Evolutionary conservation across 2,888 invertebrate species (phyloP), one percentile per base, ranked within the genome.

Genomic region (Blera fallax): DNA sequence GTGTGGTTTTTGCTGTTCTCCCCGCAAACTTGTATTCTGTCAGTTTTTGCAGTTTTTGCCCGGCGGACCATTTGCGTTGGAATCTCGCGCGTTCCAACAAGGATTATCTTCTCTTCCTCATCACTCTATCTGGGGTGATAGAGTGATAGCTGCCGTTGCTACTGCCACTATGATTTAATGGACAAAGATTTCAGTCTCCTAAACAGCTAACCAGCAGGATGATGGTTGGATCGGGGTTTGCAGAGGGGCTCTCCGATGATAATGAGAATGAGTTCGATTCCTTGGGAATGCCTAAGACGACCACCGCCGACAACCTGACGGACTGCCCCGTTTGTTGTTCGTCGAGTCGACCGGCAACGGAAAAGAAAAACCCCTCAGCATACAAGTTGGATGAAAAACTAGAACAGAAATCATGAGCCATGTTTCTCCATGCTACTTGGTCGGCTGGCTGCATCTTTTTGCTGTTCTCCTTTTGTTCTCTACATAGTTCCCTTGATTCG

Each of bases 31-130:
- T 80, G 74, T 62, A 64, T 74, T 70, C 69, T 60, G 70, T 54
- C 60, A 60, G 73, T 73, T 67, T 80, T 72, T 85, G 48, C 60
- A 60, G 73, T 73, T 67, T 80, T 72, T 85, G 48, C 60, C 69
- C 21, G 69, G 45, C 54, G 40, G 72, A 64, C 58, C 67, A 80
- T 85, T 85, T 85, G 84, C 74, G 56, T 69, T 76, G 84, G 84
- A 84, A 84, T 84, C 84, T 84, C 79, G 79, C 80, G 85, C 85
- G 76, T 76, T 72, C 80, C 85, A 81, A 85, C 85, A 85, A 85
- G 80, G 85, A 85, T 85, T 80, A 85, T 85, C 85, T 85, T 77
- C 77, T 65, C 85, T 85, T 85, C 85, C 85, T 85, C 80, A 85
- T 85, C 85, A 81, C 74, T 84, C 84, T 84, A 76, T 84, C 84